Conservation (phyloP, 2,113 vertebrate species). For the Saccopteryx leptura region DNA sequence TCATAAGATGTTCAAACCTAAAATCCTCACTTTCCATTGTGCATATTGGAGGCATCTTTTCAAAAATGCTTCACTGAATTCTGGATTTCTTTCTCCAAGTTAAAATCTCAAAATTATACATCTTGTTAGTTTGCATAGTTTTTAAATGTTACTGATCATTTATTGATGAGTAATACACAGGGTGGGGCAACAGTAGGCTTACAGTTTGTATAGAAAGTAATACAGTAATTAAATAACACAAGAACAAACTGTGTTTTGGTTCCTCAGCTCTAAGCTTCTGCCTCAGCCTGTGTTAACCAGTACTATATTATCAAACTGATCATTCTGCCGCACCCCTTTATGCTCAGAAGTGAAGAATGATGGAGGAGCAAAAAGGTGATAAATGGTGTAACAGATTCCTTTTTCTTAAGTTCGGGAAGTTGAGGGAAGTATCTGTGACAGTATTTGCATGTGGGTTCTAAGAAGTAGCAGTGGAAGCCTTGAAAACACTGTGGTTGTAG, state of each 20-base stretch:
- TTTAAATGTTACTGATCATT: neutral
- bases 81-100: neutral
- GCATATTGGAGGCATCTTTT: neutral
- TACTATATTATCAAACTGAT: neutral
- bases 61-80: neutral
- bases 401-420: neutral
- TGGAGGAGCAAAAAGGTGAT: neutral
- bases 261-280: neutral
- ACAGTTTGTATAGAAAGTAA: neutral
- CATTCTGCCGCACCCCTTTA: neutral
- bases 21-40: neutral
- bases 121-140: neutral
- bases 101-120: constrained; percentile 13
- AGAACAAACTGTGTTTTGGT: neutral
- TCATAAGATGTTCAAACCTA: neutral
- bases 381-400: neutral
- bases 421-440: neutral
- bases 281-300: neutral
- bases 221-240: neutral
- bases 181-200: neutral
- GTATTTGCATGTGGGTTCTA: neutral
- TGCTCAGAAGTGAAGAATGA: neutral
- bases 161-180: neutral
- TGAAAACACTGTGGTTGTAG: neutral
- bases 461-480: neutral